Base-by-base conservation (phyloP, 2,797 vertebrate genomes). In the Austrolebias charrua region DNA sequence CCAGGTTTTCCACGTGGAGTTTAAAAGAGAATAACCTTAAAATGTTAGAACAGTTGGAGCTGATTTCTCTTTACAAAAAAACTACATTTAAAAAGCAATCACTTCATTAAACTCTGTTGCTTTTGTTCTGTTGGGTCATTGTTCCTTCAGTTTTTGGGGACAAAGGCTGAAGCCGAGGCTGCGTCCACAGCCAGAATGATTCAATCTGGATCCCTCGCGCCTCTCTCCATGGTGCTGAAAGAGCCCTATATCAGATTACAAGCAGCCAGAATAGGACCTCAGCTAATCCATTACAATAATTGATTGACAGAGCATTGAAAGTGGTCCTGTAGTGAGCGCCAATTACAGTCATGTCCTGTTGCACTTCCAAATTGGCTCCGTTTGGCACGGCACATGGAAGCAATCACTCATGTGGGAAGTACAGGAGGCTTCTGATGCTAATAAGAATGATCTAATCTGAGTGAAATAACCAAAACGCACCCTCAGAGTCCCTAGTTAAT, bases 211-310 rank as follows among this genome's bases (percentile, higher is more conserved):
- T 94, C 95, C 94, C 94, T 95, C 86, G 90, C 91, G 93, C 91
- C 92, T 94, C 95, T 95, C 95, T 95, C 95, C 93, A 93, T 93
- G 92, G 95, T 94, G 94, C 95, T 95, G 94, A 95, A 95, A 95
- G 93, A 94, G 93, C 90, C 92, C 93, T 95, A 93, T 94, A 95
- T 95, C 94, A 94, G 95, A 96, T 96, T 96, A 95, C 92, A 94
- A 82, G 83, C 90, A 86, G 93, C 91, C 92, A 95, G 93, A 94
- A 94, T 93, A 93, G 92, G 92, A 94, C 93, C 93, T 93, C 92
- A 88, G 94, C 93, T 95, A 95, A 96, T 94, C 95, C 94, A 95
- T 96, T 96, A 95, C 94, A 95, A 94, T 94, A 94, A 97, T 94
- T 96, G 94, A 96, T 96, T 95, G 94, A 93, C 93, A 91, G 88